Evolutionary conservation across 2,113 vertebrate species (phyloP), one percentile per base, ranked within the genome.

Genomic region (Globicephala melas): DNA sequence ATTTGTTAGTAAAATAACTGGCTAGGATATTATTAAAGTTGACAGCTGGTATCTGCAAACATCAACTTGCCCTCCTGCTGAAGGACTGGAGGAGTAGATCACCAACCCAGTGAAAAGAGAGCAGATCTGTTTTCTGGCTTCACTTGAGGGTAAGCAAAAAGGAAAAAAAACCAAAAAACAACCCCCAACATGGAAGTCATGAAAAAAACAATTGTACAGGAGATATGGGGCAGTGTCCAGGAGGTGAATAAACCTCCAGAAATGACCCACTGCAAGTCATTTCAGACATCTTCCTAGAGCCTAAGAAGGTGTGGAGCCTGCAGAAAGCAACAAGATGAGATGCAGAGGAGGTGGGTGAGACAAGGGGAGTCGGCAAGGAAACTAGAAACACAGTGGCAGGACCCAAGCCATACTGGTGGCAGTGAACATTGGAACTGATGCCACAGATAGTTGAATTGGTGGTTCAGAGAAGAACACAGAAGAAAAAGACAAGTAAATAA

Each of bases 311-410:
- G 10, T 1, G 7, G 55, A 8, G 13, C 38, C 38, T 3, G 0
- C 2, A 8, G 7, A 58, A 36, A 74, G n/a, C 3, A 1, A 11
- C 2, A 13, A n/a, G 63, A 58, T 7, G 67, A 31, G 62, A 70
- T 8, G 13, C 25, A 53, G 41, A 26, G 62, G 20, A 3, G 6
- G 21, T 0, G 4, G 23, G 5, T 4, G 23, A 31, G 86, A 4
- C 4, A 10, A 36, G 23, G 33, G 33, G 10, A 6, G 18, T 20
- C 2, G 21, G 11, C 50, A 62, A 55, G 41, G 53, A 36, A 50
- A 6, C 20, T 3, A 6, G 28, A 67, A 23, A 53, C 41, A 1
- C 17, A 2, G 0, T 0, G 41, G 38, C 60, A 1, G 89, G 25
- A 58, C 41, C 31, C 36, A 25, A 15, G 31, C 31, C 60, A 18